Evolutionary conservation across 2,797 vertebrate species (phyloP), one percentile per base, ranked within the genome.

Genomic region (Gadopsis bispinosus): DNA sequence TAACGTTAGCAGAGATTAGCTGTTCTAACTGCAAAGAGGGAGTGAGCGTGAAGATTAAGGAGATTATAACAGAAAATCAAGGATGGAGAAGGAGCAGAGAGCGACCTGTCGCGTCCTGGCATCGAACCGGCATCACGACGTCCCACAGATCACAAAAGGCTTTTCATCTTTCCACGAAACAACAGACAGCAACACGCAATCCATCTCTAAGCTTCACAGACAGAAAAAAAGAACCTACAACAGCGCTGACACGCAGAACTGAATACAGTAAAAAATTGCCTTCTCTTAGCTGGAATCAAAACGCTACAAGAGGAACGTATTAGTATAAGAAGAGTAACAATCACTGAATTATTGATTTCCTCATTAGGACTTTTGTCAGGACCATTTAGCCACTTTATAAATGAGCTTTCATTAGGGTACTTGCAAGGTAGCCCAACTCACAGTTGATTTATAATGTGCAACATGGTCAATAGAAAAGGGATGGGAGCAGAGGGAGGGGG

Each of bases 361-460:
- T 96, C 95, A 96, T 96, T 93, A 96, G 93, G 93, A 94, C 95
- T 97, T 96, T 97, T 97, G 96, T 98, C 98, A 99, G 97, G 96
- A 97, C 97, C 96, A 97, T 96, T 97, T 96, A 97, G 94, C 85
- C 92, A 94, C 92, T 96, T 98, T 97, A 97, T 96, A 97, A 97
- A 98, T 97, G 96, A 96, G 96, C 95, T 95, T 95, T 96, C 89
- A 90, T 95, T 96, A 95, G 95, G 78, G 86, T 93, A 95, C 95
- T 96, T 96, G 95, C 90, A 91, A 94, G 95, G 96, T 95, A 96
- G 96, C 95, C 95, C 89, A 74, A 87, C 90, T 88, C 81, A 90
- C 93, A 89, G 95, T 95, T 98, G 96, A 98, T 97, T 98, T 97
- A 98, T 97, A 96, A 96, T 95, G 95, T 96, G 96, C 95, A 97